phyloP scores from a whole-genome alignment of 2,113 vertebrate genomes.

The Hylia prasina region DNA sequence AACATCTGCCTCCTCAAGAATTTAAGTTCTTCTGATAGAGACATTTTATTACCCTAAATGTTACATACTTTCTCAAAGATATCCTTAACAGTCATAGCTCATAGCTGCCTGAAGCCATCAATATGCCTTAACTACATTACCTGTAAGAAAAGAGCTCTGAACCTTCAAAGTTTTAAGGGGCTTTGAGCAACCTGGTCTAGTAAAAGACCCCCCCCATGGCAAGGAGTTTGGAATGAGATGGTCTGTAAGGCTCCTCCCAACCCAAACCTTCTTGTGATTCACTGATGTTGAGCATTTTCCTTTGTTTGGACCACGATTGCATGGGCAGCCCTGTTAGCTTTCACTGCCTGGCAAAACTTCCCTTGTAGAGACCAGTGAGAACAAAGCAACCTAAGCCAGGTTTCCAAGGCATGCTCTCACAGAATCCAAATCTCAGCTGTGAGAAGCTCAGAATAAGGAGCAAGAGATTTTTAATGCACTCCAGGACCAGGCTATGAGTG shows the following conservation, averaged over 20 bases:
- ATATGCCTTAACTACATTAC: neutral
- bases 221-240: neutral
- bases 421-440: neutral
- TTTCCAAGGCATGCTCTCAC: neutral
- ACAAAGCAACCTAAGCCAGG: neutral
- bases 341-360: neutral
- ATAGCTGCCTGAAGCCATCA: neutral
- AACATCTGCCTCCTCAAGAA: neutral
- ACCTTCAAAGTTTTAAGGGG: neutral
- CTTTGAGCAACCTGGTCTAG: neutral
- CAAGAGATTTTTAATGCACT: neutral
- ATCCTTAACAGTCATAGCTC: neutral
- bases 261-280: neutral
- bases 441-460: neutral
- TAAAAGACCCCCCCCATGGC: neutral
- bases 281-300: neutral
- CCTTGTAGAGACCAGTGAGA: neutral
- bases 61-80: neutral
- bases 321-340: neutral
- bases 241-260: neutral
- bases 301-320: rapidly evolving
- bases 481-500: neutral
- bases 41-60: neutral
- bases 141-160: neutral
- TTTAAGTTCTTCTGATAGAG: neutral